These are phyloP conservation scores for Murina feae DNA, from an alignment of 2,113 vertebrate genomes.

Conservation along the genomic window DNA sequence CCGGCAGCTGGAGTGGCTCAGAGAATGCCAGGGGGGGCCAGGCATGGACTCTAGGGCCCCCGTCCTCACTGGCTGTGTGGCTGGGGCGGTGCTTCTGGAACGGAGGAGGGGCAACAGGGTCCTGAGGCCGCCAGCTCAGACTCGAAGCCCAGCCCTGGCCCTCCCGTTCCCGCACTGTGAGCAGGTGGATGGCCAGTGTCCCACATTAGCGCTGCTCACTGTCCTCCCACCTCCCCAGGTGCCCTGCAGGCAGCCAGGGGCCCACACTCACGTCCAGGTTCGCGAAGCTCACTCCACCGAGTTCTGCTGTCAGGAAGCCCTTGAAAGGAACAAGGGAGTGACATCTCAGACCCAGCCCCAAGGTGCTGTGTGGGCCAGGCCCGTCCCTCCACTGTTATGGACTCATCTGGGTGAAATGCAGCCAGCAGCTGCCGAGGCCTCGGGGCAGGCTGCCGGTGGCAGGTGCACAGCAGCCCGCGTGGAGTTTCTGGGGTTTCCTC, in stretches of 20 bases:
- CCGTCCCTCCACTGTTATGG: fast-evolving
- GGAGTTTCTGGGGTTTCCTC: neutral
- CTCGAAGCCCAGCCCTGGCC: neutral
- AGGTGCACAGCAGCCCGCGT: fast-evolving
- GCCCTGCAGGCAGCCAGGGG: neutral
- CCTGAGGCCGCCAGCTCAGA: neutral
- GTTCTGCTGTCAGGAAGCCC: neutral
- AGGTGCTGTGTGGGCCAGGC: fast-evolving
- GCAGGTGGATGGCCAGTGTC: neutral
- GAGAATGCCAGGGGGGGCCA: fast-evolving
- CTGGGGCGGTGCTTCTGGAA: fast-evolving
- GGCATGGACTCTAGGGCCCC: neutral
- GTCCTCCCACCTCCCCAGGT: neutral
- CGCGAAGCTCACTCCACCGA: no score
- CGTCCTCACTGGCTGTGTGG: fast-evolving
- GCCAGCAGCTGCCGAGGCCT: fast-evolving
- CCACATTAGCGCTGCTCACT: no score
- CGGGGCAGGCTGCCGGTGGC: fast-evolving
- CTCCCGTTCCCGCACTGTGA: neutral
- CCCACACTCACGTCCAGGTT: neutral
- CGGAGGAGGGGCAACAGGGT: fast-evolving
- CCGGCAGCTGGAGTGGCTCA: fast-evolving
- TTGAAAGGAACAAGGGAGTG: neutral
- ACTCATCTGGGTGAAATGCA: neutral
- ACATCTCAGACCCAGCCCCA: fast-evolving